Base-by-base conservation (phyloP, 2,113 vertebrate genomes). In the Glaucidium brasilianum region DNA sequence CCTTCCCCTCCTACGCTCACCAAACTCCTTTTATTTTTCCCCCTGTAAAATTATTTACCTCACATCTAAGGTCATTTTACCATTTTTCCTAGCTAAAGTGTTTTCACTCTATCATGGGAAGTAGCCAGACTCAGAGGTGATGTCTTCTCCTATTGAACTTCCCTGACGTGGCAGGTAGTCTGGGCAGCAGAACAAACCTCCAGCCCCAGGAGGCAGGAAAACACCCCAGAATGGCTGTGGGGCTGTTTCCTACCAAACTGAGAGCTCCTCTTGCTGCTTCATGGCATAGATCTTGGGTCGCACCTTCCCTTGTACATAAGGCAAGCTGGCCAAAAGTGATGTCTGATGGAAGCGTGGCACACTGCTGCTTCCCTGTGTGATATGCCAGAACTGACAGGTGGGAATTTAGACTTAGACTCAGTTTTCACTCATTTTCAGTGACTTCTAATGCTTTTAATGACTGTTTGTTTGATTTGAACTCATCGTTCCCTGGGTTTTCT, bases 291-390 rank as follows among this genome's bases (percentile, higher is more conserved):
- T 80, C 9, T 73, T 26, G 39, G 47, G 56, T 32, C 10, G 0
- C 13, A 12, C 50, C 7, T 34, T 73, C 43, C 34, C 32, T 60
- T 4, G 7, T 6, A 4, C 1, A 0, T 25, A 47, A 84, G 45
- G 16, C 29, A 78, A 87, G 77, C 50, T 74, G 81, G 47, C 43
- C 79, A 60, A 90, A 90, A 15, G 30, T 26, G 85, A 47, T 3
- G 3, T 56, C 34, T 64, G 74, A 85, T 29, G 17, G 34, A 55
- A 90, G 11, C 1, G 0, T 0, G 0, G 45, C 80, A 74, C 34
- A 41, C 6, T 0, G 0, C 77, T 55, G 35, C 56, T 90, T 77
- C 66, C 39, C 27, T 0, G 1, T 10, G 27, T 59, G n/a, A 34
- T 59, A n/a, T 60, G 43, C 43, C 58, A 56, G 32, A 55, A 50